phyloP scores from a whole-genome alignment of 2,888 invertebrate genomes.

The Andrena praecox region DNA sequence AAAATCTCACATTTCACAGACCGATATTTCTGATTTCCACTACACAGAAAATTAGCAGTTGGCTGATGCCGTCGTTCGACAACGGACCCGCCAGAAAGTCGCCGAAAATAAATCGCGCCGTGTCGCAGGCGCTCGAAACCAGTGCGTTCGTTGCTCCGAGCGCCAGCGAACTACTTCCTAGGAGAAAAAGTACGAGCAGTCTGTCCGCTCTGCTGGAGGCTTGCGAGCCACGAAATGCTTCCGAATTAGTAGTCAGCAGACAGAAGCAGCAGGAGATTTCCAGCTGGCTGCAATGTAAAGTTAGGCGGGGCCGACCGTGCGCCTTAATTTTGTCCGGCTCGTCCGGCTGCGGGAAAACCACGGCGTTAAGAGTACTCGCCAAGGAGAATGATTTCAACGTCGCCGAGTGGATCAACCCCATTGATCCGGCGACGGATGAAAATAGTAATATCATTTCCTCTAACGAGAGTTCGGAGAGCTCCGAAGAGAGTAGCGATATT shows the following conservation, averaged over 20 bases:
- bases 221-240: constrained; percentile 76
- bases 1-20: not conserved
- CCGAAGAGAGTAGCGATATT: not conserved
- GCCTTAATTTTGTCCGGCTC: constrained; percentile 91
- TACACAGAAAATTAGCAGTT: constrained; percentile 57
- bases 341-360: constrained; percentile 94
- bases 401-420: constrained; percentile 94
- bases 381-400: constrained; percentile 87
- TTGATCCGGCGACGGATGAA: constrained; percentile 88
- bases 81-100: constrained; percentile 38
- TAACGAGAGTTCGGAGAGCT: not conserved
- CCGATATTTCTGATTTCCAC: constrained; percentile 4
- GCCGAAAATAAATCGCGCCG: constrained; percentile 30
- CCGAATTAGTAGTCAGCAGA: constrained; percentile 79
- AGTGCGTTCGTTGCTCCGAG: not conserved
- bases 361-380: constrained; percentile 89
- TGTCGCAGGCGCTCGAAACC: not conserved
- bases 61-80: constrained; percentile 73
- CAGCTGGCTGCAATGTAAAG: constrained; percentile 76
- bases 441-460: constrained; percentile 78
- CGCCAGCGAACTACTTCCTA: constrained; percentile 16
- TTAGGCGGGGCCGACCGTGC: constrained; percentile 69
- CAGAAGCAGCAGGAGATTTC: constrained; percentile 82
- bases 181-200: constrained; percentile 63
- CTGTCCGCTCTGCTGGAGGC: constrained; percentile 74